Conservation (phyloP, 2,888 invertebrate genomes). For the Ischnura elegans region DNA sequence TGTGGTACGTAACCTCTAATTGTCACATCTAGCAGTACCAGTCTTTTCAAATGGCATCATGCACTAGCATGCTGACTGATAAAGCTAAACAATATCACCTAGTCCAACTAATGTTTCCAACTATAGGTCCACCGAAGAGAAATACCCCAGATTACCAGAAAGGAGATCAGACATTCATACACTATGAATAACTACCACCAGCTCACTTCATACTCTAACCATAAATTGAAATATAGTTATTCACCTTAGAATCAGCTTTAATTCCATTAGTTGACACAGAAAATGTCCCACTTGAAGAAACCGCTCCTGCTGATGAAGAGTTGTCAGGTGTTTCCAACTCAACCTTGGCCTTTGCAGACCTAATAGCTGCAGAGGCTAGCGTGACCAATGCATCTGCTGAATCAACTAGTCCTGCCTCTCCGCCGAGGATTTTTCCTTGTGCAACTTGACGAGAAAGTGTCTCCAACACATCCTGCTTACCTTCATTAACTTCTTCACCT, state of each 20-base stretch:
- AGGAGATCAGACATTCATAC: too few relatives aligned
- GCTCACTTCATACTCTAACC: neutral
- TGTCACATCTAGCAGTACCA: too few relatives aligned
- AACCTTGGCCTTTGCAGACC: conserved; percentile 76
- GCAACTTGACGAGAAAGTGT: neutral
- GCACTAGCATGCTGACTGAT: too few relatives aligned
- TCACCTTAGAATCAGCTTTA: conserved; percentile 65
- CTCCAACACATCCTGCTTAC: conserved; percentile 58
- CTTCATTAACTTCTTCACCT: conserved; percentile 37
- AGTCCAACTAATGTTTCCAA: too few relatives aligned
- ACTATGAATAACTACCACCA: neutral
- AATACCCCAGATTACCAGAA: too few relatives aligned
- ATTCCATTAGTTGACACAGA: conserved; percentile 67
- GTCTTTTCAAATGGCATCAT: too few relatives aligned
- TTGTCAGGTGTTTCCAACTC: conserved; percentile 73
- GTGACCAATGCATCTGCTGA: conserved; percentile 86
- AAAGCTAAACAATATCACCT: too few relatives aligned
- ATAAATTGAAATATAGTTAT: neutral
- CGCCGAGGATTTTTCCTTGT: conserved; percentile 21
- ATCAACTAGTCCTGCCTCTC: conserved; percentile 73
- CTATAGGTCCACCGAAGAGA: too few relatives aligned
- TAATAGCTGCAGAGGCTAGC: conserved; percentile 86
- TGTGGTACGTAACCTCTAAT: too few relatives aligned
- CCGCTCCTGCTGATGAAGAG: conserved; percentile 1
- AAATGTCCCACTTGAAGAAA: conserved; percentile 32